Percentiles rank a stretch among this genome's conserved stretches.
Conservation (phyloP, 1,140 invertebrate species). For the Chironomus tepperi region DNA sequence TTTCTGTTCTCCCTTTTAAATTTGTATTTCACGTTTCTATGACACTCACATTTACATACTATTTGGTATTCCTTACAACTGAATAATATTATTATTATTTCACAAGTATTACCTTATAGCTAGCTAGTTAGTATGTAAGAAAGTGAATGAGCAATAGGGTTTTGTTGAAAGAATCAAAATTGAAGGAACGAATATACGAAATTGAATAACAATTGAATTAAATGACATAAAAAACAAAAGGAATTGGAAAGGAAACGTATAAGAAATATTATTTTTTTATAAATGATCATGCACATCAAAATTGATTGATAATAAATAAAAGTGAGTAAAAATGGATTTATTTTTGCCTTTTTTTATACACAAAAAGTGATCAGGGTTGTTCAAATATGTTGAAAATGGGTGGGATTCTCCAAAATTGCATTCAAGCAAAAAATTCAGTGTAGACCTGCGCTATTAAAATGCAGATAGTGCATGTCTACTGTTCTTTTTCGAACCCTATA, state of each 20-base stretch:
- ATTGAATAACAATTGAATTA: neutral
- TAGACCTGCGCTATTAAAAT: no score
- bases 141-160: no score
- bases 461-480: no score
- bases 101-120: no score
- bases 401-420: no score
- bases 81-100: no score
- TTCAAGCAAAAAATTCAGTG: no score
- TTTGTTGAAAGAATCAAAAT: no score
- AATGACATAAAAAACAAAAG: neutral
- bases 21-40: conserved; percentile 8
- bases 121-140: no score
- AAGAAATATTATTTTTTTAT: neutral
- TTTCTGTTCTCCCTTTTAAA: neutral
- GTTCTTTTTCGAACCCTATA: no score
- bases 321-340: neutral
- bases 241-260: neutral
- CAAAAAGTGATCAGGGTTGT: no score
- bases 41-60: conserved; percentile 1
- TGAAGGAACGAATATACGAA: neutral
- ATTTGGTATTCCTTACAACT: neutral
- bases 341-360: neutral
- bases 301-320: conserved; percentile 10
- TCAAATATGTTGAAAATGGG: no score
- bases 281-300: conserved; percentile 8